These are phyloP conservation scores for Siniperca chuatsi DNA, from an alignment of 2,113 vertebrate genomes.

Conservation along the genomic window DNA sequence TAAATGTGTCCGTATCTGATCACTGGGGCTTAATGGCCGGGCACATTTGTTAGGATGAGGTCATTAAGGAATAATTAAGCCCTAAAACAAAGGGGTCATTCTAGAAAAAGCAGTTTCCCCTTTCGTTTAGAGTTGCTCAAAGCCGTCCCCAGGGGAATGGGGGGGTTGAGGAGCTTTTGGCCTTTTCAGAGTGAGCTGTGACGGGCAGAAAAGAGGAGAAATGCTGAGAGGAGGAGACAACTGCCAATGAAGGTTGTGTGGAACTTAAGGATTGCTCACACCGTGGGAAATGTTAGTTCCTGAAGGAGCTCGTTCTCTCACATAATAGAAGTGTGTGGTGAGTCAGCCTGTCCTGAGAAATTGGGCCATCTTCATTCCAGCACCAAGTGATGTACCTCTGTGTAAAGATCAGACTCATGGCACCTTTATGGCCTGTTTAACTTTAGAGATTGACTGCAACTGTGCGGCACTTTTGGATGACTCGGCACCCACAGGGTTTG, in stretches of 20 bases:
- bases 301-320: slow-evolving; percentile 19
- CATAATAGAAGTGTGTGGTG: slow-evolving; percentile 57
- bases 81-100: slow-evolving; percentile 81
- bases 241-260: slow-evolving; percentile 62
- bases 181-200: slow-evolving; percentile 78
- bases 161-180: slow-evolving; percentile 66
- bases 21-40: slow-evolving; percentile 67
- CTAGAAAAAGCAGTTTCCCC: slow-evolving; percentile 73
- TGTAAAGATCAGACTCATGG: slow-evolving; percentile 52
- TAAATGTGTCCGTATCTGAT: slow-evolving; percentile 78
- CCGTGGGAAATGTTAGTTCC: slow-evolving; percentile 72
- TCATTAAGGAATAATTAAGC: slow-evolving; percentile 82
- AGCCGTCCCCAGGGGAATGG: slow-evolving; percentile 65
- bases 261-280: slow-evolving; percentile 57
- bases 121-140: slow-evolving; percentile 69
- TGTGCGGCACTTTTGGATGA: slow-evolving; percentile 22
- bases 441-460: slow-evolving; percentile 29
- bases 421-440: slow-evolving; percentile 48
- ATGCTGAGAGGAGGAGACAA: slow-evolving; percentile 58
- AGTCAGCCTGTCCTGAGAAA: slow-evolving; percentile 50
- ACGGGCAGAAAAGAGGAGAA: slow-evolving; percentile 54
- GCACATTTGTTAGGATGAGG: slow-evolving; percentile 78
- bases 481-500: slow-evolving; percentile 19
- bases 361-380: slow-evolving; percentile 25
- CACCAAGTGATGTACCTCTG: slow-evolving; percentile 49